phyloP scores from a whole-genome alignment of 2,888 invertebrate species.

The Oligia fasciuncula region DNA sequence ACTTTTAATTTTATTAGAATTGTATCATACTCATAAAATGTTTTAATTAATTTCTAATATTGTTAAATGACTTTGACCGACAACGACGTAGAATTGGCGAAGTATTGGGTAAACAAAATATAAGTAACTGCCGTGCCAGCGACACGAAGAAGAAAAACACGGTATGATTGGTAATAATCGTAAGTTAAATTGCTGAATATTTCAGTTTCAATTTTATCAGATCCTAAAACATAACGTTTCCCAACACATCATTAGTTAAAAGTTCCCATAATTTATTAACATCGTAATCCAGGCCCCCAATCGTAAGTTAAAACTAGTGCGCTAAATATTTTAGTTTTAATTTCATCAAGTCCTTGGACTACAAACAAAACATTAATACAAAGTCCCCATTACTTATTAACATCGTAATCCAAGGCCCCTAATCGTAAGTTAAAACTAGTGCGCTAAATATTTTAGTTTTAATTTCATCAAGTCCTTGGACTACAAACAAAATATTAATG shows the following conservation, averaged over 20 bases:
- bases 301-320: constrained; percentile 17
- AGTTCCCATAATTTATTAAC: not conserved
- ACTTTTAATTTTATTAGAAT: no score
- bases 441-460: constrained; percentile 31
- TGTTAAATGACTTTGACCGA: no score
- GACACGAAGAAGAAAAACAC: no score
- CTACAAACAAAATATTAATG: not conserved
- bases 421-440: constrained; percentile 19
- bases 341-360: not conserved
- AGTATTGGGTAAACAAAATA: no score
- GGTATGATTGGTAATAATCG: no score
- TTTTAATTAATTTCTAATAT: no score
- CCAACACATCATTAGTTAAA: not conserved
- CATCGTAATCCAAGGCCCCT: not conserved
- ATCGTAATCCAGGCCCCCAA: not conserved
- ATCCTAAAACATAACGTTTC: not conserved
- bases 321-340: constrained; percentile 34
- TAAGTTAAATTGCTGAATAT: not conserved
- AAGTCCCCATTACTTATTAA: no score
- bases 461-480: constrained; percentile 1
- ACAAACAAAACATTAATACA: no score
- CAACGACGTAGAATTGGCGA: no score
- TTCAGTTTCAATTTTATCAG: not conserved
- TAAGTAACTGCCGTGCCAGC: no score
- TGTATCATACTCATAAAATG: no score